Evolutionary conservation across 2,888 invertebrate species (phyloP).

Genomic region (Stenurella melanura): DNA sequence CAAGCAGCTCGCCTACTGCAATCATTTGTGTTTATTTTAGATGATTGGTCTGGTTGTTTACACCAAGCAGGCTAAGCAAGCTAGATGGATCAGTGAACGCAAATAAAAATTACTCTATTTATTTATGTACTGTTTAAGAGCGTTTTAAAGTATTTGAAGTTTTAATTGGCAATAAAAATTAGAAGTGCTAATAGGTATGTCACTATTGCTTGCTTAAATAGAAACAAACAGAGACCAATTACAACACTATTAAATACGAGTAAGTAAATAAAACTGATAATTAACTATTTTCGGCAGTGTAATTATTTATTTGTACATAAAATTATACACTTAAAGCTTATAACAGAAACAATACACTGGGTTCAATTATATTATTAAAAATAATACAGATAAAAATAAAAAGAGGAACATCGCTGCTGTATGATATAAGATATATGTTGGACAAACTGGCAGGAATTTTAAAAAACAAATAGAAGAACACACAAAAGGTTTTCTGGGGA

Average conservation of each 20-base stretch:
- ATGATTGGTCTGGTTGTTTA: background rate
- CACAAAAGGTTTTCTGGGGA: too few species aligned
- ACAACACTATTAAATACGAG: background rate
- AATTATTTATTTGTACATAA: too few species aligned
- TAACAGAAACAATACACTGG: too few species aligned
- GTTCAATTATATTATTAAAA: too few species aligned
- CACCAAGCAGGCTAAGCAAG: background rate
- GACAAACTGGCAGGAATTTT: too few species aligned
- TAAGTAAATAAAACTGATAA: too few species aligned
- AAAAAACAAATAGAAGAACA: too few species aligned
- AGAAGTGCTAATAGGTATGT: background rate
- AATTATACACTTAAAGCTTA: too few species aligned
- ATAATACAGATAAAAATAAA: too few species aligned
- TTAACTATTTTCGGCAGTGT: too few species aligned
- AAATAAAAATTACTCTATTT: background rate
- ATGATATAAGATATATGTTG: too few species aligned
- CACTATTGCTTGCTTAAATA: background rate
- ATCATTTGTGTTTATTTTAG: conserved; percentile 3
- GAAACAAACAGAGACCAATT: background rate
- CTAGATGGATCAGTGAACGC: background rate
- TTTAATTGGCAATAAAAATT: background rate
- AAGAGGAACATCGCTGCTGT: too few species aligned
- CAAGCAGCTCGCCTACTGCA: conserved; percentile 2
- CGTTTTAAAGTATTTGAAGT: background rate
- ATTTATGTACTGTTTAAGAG: background rate